phyloP scores from a whole-genome alignment of 2,888 invertebrate genomes.

The Pegoplata infirma region DNA sequence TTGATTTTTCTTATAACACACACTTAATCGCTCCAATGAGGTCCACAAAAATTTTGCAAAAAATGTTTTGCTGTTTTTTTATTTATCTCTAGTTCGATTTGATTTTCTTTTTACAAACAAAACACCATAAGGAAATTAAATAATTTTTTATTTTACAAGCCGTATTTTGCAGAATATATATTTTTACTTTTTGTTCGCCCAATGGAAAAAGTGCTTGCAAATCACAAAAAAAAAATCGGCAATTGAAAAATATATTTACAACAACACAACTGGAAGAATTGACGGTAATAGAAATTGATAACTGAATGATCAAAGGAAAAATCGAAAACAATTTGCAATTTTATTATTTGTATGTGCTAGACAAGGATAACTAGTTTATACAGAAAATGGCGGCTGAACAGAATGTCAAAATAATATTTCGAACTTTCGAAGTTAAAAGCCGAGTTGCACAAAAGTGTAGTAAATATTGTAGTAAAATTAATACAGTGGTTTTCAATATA shows the following conservation, averaged over 20 bases:
- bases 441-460: constrained; percentile 6
- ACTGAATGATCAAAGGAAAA: constrained; percentile 10
- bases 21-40: constrained; percentile 17
- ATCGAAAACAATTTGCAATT: background rate
- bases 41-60: constrained; percentile 27
- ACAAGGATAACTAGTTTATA: constrained; percentile 14
- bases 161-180: constrained; percentile 24
- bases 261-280: constrained; percentile 38
- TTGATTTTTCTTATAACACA: constrained; percentile 18
- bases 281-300: constrained; percentile 24
- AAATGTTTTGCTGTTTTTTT: constrained; percentile 22
- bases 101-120: background rate
- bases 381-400: constrained; percentile 21
- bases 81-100: background rate
- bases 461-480: too few species aligned
- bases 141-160: constrained; percentile 7
- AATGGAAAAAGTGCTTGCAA: constrained; percentile 45
- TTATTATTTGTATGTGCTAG: background rate
- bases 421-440: background rate
- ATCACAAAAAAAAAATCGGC: constrained; percentile 49
- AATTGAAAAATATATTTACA: constrained; percentile 34
- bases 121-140: constrained; percentile 1
- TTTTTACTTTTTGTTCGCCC: constrained; percentile 38
- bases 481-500: too few species aligned
- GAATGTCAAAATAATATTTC: constrained; percentile 26